A percentile compares a stretch with the other conserved stretches of the same genome.
phyloP scores from a whole-genome alignment of 2,113 vertebrate species.

The Pituophis catenifer region DNA sequence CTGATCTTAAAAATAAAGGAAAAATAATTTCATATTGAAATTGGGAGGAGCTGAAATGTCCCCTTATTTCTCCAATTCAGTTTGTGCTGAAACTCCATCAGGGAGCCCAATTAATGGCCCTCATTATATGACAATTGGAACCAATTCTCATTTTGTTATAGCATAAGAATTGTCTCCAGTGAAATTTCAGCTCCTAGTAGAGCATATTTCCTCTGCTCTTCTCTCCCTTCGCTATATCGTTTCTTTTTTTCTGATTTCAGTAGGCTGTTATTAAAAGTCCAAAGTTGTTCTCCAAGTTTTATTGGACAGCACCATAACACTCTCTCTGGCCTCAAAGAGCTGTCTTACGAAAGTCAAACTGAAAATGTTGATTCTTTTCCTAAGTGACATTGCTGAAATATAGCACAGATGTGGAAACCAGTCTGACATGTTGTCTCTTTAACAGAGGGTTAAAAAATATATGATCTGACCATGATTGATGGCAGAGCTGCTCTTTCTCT shows the following conservation, averaged over 20 bases:
- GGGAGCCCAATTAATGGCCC: background rate
- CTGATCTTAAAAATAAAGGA: background rate
- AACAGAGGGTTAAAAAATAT: constrained; percentile 42
- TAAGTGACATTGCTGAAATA: constrained; percentile 45
- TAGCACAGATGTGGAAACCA: constrained; percentile 45
- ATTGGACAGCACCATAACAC: background rate
- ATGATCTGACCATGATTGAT: constrained; percentile 63
- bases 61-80: too few relatives aligned
- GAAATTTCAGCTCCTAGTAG: background rate
- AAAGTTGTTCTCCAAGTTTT: constrained; percentile 44
- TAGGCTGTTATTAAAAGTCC: background rate
- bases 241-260: constrained; percentile 30
- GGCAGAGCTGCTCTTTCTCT: constrained; percentile 46
- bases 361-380: constrained; percentile 34
- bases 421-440: constrained; percentile 55
- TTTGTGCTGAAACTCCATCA: background rate
- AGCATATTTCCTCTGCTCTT: background rate
- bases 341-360: constrained; percentile 44
- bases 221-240: background rate
- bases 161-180: background rate
- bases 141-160: background rate
- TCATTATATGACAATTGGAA: background rate
- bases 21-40: background rate
- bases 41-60: background rate
- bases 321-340: constrained; percentile 36